These are phyloP conservation scores for Drosophila nigromelanica DNA, from an alignment of 1,140 invertebrate species.

Conservation along the genomic window DNA sequence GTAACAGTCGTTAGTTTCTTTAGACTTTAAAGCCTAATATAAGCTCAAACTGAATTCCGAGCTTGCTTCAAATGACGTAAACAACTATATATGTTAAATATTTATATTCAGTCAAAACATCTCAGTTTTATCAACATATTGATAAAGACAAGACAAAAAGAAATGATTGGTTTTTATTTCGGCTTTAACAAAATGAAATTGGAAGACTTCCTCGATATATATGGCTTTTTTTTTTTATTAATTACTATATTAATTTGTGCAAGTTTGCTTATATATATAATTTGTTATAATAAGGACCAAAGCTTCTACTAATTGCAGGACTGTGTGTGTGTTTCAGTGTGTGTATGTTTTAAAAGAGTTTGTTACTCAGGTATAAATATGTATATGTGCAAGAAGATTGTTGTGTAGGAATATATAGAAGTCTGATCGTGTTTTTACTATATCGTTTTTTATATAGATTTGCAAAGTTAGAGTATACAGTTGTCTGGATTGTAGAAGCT, in stretches of 20 bases:
- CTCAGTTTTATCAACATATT: slow-evolving; percentile 67
- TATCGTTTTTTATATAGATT: slow-evolving; percentile 17
- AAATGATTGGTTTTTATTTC: background rate
- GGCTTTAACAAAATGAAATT: slow-evolving; percentile 36
- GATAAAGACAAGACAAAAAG: slow-evolving; percentile 17
- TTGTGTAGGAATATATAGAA: slow-evolving; percentile 12
- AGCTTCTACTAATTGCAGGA: background rate
- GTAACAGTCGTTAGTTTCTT: slow-evolving; percentile 34
- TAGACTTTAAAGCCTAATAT: slow-evolving; percentile 16
- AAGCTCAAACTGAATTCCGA: slow-evolving; percentile 1
- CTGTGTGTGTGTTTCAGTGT: slow-evolving; percentile 3
- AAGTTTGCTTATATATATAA: slow-evolving; percentile 47
- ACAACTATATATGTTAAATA: slow-evolving; percentile 34
- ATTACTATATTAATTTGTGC: slow-evolving; percentile 29
- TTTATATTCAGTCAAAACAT: slow-evolving; percentile 49
- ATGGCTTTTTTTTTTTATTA: slow-evolving; percentile 33
- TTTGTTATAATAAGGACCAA: slow-evolving; percentile 49
- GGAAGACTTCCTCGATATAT: slow-evolving; percentile 36
- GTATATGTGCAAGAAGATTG: slow-evolving; percentile 10
- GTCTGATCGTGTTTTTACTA: slow-evolving; percentile 14
- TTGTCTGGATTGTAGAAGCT: slow-evolving; percentile 1
- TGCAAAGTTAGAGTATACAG: slow-evolving; percentile 6
- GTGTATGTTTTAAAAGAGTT: slow-evolving; percentile 36
- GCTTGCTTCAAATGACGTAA: slow-evolving; percentile 36
- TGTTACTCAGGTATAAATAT: slow-evolving; percentile 69